A percentile compares a stretch with the other conserved stretches of the same genome.
These are phyloP conservation scores for Suillia variegata DNA, from an alignment of 2,888 invertebrate genomes.

Conservation along the genomic window DNA sequence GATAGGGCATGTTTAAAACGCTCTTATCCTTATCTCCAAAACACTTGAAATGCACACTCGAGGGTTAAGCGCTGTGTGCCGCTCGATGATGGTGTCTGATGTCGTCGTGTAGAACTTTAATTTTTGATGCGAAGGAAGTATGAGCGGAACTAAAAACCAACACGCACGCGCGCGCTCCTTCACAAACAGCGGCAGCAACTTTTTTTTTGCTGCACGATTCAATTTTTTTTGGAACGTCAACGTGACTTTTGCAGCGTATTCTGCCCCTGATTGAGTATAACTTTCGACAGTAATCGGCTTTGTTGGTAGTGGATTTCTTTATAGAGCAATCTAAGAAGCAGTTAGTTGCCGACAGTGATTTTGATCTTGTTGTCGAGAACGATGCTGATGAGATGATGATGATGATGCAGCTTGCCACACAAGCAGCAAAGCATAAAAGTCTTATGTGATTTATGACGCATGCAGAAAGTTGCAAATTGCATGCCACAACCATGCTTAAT, in stretches of 20 bases:
- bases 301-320: neutral
- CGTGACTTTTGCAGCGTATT: neutral
- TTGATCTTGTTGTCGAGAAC: neutral
- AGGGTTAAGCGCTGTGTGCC: neutral
- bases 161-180: neutral
- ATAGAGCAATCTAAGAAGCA: no score
- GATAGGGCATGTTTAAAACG: neutral
- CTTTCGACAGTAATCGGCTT: conserved; percentile 5
- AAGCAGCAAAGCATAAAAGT: neutral
- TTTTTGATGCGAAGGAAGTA: no score
- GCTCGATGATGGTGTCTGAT: no score
- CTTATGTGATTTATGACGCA: neutral
- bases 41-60: neutral
- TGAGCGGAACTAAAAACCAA: neutral
- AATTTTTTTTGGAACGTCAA: neutral
- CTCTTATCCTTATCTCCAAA: neutral
- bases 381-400: neutral
- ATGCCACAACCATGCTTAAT: no score
- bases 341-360: neutral
- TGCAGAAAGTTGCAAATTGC: no score
- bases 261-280: neutral
- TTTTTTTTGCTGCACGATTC: neutral
- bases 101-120: no score
- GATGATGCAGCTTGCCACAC: neutral
- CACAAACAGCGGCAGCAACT: neutral